phyloP scores from a whole-genome alignment of 2,113 vertebrate genomes.

The Hippocampus comes region DNA sequence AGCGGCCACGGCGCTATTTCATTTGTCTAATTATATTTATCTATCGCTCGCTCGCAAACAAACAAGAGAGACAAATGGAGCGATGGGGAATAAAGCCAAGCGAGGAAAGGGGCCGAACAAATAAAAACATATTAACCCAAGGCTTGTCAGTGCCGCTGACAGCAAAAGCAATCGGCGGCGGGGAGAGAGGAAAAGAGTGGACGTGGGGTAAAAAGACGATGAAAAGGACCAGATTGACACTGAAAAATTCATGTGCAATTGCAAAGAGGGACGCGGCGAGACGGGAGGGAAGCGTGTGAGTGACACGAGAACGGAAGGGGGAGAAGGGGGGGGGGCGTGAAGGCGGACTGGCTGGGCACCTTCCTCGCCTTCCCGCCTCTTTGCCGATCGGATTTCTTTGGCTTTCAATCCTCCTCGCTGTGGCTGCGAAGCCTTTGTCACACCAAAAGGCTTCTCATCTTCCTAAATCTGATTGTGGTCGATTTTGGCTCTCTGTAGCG shows the following conservation, averaged over 20 bases:
- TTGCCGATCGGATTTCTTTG: neutral
- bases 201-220: conserved; percentile 32
- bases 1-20: conserved; percentile 56
- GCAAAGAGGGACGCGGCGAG: conserved; percentile 37
- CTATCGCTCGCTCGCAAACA: conserved; percentile 61
- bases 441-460: conserved; percentile 50
- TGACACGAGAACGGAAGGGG: conserved; percentile 47
- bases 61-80: conserved; percentile 64
- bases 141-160: conserved; percentile 5
- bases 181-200: conserved; percentile 24
- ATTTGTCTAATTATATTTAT: conserved; percentile 75
- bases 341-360: conserved; percentile 32
- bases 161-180: conserved; percentile 36
- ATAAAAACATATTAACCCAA: conserved; percentile 42
- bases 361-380: conserved; percentile 13
- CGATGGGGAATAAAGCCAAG: conserved; percentile 1
- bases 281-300: conserved; percentile 35
- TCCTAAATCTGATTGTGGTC: conserved; percentile 66
- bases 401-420: neutral
- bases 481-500: conserved; percentile 69
- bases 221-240: conserved; percentile 70
- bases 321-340: conserved; percentile 27
- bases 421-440: neutral
- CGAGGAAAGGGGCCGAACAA: conserved; percentile 10
- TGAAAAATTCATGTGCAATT: conserved; percentile 77